Conservation (phyloP, 2,888 invertebrate species). For the Drosophila nr. medialis region DNA sequence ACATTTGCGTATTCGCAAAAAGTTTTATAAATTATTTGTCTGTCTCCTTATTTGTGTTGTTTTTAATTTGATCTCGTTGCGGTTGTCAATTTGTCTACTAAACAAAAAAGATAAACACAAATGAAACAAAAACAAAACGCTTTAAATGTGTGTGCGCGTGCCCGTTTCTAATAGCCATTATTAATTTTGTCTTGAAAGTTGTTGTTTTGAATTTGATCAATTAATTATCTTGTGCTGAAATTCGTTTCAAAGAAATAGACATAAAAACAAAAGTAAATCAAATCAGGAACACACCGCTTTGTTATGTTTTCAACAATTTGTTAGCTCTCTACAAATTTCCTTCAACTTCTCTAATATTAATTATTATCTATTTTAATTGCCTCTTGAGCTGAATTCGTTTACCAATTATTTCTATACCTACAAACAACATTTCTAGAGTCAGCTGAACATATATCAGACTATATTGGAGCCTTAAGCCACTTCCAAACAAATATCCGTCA, state of each 20-base stretch:
- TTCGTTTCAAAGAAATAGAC: constrained; percentile 14
- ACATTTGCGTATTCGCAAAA: constrained; percentile 23
- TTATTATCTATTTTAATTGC: constrained; percentile 36
- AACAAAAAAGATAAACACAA: constrained; percentile 13
- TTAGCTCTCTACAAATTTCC: constrained; percentile 27
- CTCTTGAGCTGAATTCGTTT: constrained; percentile 21
- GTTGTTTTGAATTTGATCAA: constrained; percentile 47
- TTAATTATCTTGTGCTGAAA: constrained; percentile 45
- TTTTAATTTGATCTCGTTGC: constrained; percentile 41
- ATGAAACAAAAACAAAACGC: constrained; percentile 48
- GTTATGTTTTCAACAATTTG: constrained; percentile 46
- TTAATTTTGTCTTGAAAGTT: constrained; percentile 65
- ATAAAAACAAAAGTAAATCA: constrained; percentile 12
- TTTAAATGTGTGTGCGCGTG: constrained; percentile 67
- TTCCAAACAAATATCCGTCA: not conserved
- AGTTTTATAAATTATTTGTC: constrained; percentile 43
- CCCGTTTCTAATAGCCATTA: constrained; percentile 55
- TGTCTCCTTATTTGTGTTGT: constrained; percentile 29
- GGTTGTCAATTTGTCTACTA: constrained; percentile 46
- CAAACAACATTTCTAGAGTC: constrained; percentile 4
- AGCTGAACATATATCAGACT: not conserved
- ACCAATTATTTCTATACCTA: constrained; percentile 1
- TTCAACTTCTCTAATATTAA: constrained; percentile 12
- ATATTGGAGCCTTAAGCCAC: not conserved
- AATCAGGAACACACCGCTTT: constrained; percentile 41